Percentiles rank a stretch among this genome's conserved stretches.
Conservation (phyloP, 2,797 vertebrate genomes). For the Hylomyscus alleni region DNA sequence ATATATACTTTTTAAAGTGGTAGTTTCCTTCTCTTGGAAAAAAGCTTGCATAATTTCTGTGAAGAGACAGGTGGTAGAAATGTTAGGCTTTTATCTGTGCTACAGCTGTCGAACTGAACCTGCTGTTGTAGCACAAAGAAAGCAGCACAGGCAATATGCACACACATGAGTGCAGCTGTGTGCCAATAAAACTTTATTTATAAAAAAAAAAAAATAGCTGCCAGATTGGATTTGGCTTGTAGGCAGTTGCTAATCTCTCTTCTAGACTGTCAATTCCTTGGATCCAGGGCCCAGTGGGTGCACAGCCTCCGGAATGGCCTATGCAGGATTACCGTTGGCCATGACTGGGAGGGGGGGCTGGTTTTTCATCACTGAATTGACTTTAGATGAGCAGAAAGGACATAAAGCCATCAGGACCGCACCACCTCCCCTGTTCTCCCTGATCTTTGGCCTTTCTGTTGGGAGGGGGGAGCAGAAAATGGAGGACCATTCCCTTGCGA, state of each 20-base stretch:
- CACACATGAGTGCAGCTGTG: neutral
- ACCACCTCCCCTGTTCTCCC: neutral
- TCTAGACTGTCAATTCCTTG: slow-evolving; percentile 13
- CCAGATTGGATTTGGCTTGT: neutral
- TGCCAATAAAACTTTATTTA: slow-evolving; percentile 60
- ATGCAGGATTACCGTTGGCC: neutral
- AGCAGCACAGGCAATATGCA: neutral
- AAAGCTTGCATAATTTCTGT: neutral
- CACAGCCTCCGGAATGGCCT: neutral
- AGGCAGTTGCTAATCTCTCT: neutral
- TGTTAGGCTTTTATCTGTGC: neutral
- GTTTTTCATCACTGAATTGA: neutral
- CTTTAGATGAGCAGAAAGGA: neutral
- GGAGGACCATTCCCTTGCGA: neutral
- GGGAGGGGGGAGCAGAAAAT: neutral
- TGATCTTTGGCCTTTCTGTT: neutral
- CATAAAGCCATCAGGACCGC: neutral
- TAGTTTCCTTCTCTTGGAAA: slow-evolving; percentile 34
- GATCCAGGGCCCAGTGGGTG: neutral
- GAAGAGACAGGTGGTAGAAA: neutral
- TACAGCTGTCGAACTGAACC: neutral
- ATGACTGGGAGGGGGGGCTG: neutral
- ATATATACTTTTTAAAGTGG: neutral
- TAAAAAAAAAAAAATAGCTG: neutral
- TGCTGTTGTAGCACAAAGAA: neutral